Percentiles rank a stretch among this genome's conserved stretches.
phyloP scores from a whole-genome alignment of 2,888 invertebrate species.

The Eupithecia subfuscata region DNA sequence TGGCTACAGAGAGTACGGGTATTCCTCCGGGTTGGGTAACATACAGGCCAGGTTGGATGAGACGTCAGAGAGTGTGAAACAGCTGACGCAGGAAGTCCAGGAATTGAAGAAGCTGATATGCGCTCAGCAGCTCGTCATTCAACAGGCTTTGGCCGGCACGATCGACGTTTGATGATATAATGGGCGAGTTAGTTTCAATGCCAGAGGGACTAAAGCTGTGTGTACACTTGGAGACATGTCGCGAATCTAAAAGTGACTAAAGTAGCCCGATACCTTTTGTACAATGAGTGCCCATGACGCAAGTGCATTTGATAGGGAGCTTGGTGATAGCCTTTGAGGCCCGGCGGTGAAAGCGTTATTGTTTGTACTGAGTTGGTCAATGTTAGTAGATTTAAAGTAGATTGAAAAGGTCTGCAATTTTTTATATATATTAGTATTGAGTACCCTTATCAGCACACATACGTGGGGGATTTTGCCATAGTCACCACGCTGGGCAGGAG shows the following conservation, averaged over 20 bases:
- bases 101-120: slow-evolving; percentile 86
- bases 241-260: slow-evolving; percentile 19
- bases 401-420: background rate
- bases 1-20: slow-evolving; percentile 81
- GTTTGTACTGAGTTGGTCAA: background rate
- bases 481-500: no score
- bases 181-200: slow-evolving; percentile 79
- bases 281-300: background rate
- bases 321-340: background rate
- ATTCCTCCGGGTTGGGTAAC: slow-evolving; percentile 83
- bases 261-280: background rate
- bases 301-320: background rate
- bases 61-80: slow-evolving; percentile 87
- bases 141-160: slow-evolving; percentile 76
- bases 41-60: slow-evolving; percentile 87
- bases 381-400: no score
- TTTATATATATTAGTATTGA: no score
- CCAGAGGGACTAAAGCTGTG: slow-evolving; percentile 62
- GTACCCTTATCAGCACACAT: no score
- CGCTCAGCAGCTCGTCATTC: slow-evolving; percentile 80
- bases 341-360: background rate
- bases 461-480: no score
- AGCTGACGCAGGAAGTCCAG: slow-evolving; percentile 87
- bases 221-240: slow-evolving; percentile 29
- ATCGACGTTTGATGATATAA: slow-evolving; percentile 81